phyloP scores from a whole-genome alignment of 2,888 invertebrate genomes.

The Epinotia ramella region DNA sequence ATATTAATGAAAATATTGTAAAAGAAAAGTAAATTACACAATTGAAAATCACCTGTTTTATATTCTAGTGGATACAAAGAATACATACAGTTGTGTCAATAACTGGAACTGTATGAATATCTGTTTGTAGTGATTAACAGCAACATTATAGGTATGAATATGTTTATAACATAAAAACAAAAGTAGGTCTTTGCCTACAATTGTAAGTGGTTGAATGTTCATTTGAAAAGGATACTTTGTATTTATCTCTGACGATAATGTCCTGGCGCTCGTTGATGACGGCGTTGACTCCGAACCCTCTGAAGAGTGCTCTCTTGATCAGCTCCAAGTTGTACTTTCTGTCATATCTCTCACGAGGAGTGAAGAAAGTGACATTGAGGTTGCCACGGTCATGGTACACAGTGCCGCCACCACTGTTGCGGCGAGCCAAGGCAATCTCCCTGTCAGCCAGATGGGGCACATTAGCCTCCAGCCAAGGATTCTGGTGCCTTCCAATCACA shows the following conservation, averaged over 20 bases:
- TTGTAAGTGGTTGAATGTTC: neutral
- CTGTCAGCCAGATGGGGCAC: conserved; percentile 87
- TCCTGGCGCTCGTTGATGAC: conserved; percentile 94
- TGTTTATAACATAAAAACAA: neutral
- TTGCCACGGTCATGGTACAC: conserved; percentile 98
- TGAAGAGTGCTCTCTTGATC: conserved; percentile 92
- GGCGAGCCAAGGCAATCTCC: conserved; percentile 91
- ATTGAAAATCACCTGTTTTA: conserved; percentile 2
- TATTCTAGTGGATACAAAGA: conserved; percentile 23
- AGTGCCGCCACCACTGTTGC: conserved; percentile 98
- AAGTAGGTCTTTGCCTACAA: neutral
- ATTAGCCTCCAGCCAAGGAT: conserved; percentile 97
- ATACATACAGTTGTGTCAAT: conserved; percentile 22
- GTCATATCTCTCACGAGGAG: conserved; percentile 92
- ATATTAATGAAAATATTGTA: neutral
- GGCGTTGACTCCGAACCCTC: conserved; percentile 92
- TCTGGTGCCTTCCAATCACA: conserved; percentile 98
- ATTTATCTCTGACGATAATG: conserved; percentile 91
- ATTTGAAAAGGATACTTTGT: conserved; percentile 87
- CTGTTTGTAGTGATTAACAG: conserved; percentile 2
- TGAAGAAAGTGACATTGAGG: conserved; percentile 96
- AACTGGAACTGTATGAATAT: neutral
- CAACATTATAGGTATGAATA: neutral
- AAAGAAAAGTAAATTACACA: neutral
- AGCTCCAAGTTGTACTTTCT: conserved; percentile 95